phyloP scores from a whole-genome alignment of 2,888 invertebrate species.

The Ischnus inquisitorius region DNA sequence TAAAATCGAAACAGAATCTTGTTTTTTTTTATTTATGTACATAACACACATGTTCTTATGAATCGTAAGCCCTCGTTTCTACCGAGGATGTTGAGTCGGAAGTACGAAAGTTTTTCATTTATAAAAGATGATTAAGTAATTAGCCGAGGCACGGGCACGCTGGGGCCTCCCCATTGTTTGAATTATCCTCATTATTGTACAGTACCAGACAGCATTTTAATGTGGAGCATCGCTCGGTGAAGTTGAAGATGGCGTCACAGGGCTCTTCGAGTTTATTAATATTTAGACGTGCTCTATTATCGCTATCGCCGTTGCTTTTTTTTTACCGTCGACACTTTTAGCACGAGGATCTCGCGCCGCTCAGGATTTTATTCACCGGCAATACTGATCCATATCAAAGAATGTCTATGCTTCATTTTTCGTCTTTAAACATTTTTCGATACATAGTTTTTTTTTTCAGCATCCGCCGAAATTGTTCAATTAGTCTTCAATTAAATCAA shows the following conservation, averaged over 20 bases:
- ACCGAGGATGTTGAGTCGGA: constrained; percentile 56
- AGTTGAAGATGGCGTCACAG: background rate
- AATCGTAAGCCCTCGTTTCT: constrained; percentile 29
- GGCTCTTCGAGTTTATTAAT: constrained; percentile 8
- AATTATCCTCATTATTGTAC: constrained; percentile 28
- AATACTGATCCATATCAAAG: too few relatives aligned
- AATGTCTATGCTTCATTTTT: too few relatives aligned
- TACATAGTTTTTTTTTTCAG: background rate
- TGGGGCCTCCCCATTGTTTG: constrained; percentile 24
- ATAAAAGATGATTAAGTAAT: constrained; percentile 67
- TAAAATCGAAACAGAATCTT: constrained; percentile 17
- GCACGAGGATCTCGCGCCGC: background rate
- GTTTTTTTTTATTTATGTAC: constrained; percentile 57
- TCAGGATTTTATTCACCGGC: too few relatives aligned
- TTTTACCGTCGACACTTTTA: background rate
- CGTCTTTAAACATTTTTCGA: too few relatives aligned
- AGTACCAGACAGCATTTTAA: constrained; percentile 3
- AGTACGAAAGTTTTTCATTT: constrained; percentile 67
- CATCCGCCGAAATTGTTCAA: background rate
- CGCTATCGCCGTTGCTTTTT: background rate
- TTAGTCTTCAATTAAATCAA: background rate
- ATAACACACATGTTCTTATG: constrained; percentile 43
- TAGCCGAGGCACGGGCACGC: constrained; percentile 50
- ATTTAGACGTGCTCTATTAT: background rate
- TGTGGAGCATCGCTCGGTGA: constrained; percentile 7